These are phyloP conservation scores for Montifringilla adamsi DNA, from an alignment of 2,113 vertebrate species.

Conservation along the genomic window DNA sequence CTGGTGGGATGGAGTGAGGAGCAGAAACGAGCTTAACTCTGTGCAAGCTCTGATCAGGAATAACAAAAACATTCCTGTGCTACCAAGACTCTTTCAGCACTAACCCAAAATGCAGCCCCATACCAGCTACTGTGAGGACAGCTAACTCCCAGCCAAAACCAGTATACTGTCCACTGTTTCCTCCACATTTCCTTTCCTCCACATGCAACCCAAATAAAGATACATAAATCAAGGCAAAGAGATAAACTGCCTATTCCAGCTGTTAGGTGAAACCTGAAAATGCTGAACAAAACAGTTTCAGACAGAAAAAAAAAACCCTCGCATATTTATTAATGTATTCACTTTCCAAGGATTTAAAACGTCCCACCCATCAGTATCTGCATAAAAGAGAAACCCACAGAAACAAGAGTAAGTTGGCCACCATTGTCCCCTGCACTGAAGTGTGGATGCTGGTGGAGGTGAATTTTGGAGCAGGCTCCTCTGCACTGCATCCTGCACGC, in stretches of 20 bases:
- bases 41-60: neutral
- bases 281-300: neutral
- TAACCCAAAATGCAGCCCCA: neutral
- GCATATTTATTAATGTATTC: neutral
- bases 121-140: neutral
- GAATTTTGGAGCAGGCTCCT: neutral
- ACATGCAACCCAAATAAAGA: neutral
- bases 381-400: neutral
- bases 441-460: neutral
- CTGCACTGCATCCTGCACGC: neutral
- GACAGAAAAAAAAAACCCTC: neutral
- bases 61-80: neutral
- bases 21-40: neutral
- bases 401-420: neutral
- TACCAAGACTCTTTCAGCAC: neutral
- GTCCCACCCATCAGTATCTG: neutral
- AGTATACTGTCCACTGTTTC: rapidly evolving
- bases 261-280: neutral
- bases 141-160: neutral
- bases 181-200: neutral
- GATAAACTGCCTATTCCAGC: neutral
- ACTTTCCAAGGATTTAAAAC: neutral
- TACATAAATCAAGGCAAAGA: neutral
- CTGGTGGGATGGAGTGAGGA: neutral
- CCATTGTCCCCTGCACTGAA: rapidly evolving